Evolutionary conservation across 2,113 vertebrate genomes (phyloP), one percentile per base, ranked within the genome.

Genomic region (Pleuronectes platessa): DNA sequence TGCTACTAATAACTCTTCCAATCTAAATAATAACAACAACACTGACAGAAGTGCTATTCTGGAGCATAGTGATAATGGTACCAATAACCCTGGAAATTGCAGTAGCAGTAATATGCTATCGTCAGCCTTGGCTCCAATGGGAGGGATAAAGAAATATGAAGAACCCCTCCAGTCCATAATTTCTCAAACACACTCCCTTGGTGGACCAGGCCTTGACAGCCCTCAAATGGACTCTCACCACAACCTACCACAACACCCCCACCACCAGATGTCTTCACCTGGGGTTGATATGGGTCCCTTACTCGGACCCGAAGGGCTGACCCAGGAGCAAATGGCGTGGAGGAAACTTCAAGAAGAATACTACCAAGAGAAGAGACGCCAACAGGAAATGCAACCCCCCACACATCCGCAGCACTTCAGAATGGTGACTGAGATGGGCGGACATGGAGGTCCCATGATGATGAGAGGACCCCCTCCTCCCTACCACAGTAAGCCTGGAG

Each of bases 331-430:
- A 80, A 94, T 97, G 81, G 98, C 98, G 54, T 99, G 98, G 98
- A 95, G 97, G 78, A 99, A 98, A 92, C 75, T 99, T 78, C 97
- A 99, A 92, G 97, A 99, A 42, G 98, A 99, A 68, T 99, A 98
- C 83, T 99, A 99, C 0, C 96, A 97, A 71, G 98, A 99, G 76
- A 99, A 99, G 84, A 93, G 97, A 23, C 93, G 98, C 24, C 97
- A 97, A 42, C 97, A 99, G 78, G 97, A 99, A 58, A 95, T 99
- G 67, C 93, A 96, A 93, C 45, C 94, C 78, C 86, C 93, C 91
- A 78, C 95, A 87, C 96, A 54, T 89, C 94, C 92, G 64, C 98
- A 94, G 95, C 0, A 97, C 90, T 97, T 97, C 76, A 94, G 97
- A 90, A 95, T 98, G 94, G 95, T 96, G 79, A 86, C 92, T 0